Evolutionary conservation across 37 sponge, comb jelly and placozoan genomes (phyloP).

Genomic region (Ianthella basta): DNA sequence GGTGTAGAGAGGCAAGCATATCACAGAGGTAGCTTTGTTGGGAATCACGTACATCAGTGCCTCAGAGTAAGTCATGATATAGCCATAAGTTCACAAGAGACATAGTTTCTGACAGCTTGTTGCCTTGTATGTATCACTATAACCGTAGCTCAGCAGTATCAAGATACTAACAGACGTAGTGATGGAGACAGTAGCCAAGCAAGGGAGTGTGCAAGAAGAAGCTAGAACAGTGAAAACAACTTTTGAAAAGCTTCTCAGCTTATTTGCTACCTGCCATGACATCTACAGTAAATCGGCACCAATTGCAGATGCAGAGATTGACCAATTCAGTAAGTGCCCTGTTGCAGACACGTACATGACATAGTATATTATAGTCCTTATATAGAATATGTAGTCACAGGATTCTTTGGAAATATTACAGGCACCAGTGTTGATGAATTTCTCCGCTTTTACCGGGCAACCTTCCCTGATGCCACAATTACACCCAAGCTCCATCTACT

Average conservation of each 20-base stretch:
- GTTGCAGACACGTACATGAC: too few relatives aligned
- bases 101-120: too few relatives aligned
- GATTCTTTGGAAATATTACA: not conserved
- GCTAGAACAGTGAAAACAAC: too few relatives aligned
- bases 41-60: conserved; percentile 43
- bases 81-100: too few relatives aligned
- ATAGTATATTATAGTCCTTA: too few relatives aligned
- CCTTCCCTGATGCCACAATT: not conserved
- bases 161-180: too few relatives aligned
- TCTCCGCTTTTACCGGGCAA: not conserved
- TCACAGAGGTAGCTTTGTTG: conserved; percentile 41
- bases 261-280: not conserved
- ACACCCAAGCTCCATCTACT: conserved; percentile 9
- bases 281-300: not conserved
- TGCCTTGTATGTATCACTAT: too few relatives aligned
- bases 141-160: too few relatives aligned
- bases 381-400: too few relatives aligned
- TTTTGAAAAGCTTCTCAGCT: not conserved
- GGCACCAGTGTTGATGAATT: not conserved
- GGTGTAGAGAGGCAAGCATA: conserved; percentile 42
- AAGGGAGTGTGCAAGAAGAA: too few relatives aligned
- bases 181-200: too few relatives aligned
- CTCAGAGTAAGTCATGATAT: too few relatives aligned
- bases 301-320: not conserved
- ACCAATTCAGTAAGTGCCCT: not conserved